Conservation (phyloP, 2,113 vertebrate genomes). For the Pipa parva region DNA sequence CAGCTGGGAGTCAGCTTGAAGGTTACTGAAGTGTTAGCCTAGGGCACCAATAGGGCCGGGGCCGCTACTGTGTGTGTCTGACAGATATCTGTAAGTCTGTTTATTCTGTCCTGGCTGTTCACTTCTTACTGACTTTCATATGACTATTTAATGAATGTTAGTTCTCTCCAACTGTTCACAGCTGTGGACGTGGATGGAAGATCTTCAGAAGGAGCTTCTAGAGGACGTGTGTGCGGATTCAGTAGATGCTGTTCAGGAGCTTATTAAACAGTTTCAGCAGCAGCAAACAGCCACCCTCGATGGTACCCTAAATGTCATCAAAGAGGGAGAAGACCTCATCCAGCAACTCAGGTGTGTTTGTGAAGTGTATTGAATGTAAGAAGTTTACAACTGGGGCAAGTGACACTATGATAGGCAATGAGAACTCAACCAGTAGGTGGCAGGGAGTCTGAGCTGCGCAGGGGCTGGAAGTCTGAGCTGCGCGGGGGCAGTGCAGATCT, state of each 20-base stretch:
- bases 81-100: too few species aligned
- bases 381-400: too few species aligned
- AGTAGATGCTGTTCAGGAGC: conserved; percentile 90
- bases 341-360: conserved; percentile 90
- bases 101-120: too few species aligned
- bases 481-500: too few species aligned
- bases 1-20: not conserved
- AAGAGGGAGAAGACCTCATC: conserved; percentile 95
- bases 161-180: conserved; percentile 56
- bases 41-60: too few species aligned
- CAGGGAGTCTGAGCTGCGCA: too few species aligned
- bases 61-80: not conserved
- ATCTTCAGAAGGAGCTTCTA: conserved; percentile 94
- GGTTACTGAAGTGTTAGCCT: not conserved
- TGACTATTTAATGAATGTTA: too few species aligned
- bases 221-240: conserved; percentile 93
- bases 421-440: too few species aligned
- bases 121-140: too few species aligned
- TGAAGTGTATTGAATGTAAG: not conserved
- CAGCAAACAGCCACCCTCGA: conserved; percentile 94
- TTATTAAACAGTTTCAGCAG: conserved; percentile 97
- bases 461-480: too few species aligned
- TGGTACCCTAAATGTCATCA: conserved; percentile 93
- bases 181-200: conserved; percentile 99
- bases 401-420: too few species aligned